Evolutionary conservation across 2,113 vertebrate species (phyloP), one percentile per base, ranked within the genome.

Genomic region (Corydoras sp.): DNA sequence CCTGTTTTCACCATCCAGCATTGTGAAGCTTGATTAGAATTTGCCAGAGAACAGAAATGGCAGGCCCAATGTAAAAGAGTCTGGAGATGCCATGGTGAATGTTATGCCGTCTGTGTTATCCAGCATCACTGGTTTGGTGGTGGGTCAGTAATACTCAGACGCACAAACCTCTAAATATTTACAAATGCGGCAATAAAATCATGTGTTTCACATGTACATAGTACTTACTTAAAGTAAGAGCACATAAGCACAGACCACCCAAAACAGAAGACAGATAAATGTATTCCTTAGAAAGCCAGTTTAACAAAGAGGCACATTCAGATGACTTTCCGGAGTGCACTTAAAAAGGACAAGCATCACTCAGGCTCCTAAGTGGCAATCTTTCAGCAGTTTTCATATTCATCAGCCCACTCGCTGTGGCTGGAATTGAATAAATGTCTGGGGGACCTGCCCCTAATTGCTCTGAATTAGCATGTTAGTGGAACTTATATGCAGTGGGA

Each of bases 381-480:
- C 69, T 72, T 68, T 68, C 74, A 58, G 53, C 58, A 48, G 58
- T 72, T 68, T 43, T 65, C 70, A 80, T 54, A 68, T 75, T 77
- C 65, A 80, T 58, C 64, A 67, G 64, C 63, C 72, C 13, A 12
- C 72, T 68, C 68, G 61, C 62, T 54, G 24, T 68, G 31, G 24
- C 58, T 78, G 68, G 55, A 58, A 66, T 62, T 30, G 62, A 75
- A 71, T 69, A 65, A 77, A 35, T 61, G 55, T 61, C 68, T 59
- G 61, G 67, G 65, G 70, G 71, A 69, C 62, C 58, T 54, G 58
- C 71, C n/a, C 51, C 63, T 75, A 75, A 80, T 75, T 72, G 72
- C 72, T 12, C 53, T 31, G 72, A 77, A 75, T 77, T 77, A 77
- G 64, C 72, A 80, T 71, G 68, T 69, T 72, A 68, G 66, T 60